Percentiles rank a stretch among this genome's conserved stretches.
phyloP scores from a whole-genome alignment of 2,113 vertebrate genomes.

The Thamnaconus septentrionalis region DNA sequence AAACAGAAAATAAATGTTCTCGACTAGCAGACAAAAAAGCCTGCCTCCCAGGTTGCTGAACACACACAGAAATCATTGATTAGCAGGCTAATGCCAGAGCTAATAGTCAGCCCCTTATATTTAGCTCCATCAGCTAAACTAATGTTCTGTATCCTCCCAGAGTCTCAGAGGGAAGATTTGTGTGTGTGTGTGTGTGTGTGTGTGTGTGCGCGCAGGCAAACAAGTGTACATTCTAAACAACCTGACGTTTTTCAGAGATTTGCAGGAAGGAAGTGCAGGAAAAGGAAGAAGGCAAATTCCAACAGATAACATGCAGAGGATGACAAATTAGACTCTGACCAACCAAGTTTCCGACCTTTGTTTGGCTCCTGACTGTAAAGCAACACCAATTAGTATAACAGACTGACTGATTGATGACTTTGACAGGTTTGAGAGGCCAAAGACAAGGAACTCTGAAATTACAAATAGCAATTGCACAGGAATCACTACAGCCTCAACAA shows the following conservation, averaged over 20 bases:
- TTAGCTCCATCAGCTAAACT: constrained; percentile 68
- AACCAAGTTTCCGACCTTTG: neutral
- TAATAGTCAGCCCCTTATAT: constrained; percentile 62
- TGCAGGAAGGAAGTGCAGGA: constrained; percentile 37
- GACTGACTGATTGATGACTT: too few relatives aligned
- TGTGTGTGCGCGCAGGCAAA: too few relatives aligned
- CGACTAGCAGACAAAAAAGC: too few relatives aligned
- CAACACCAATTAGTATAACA: neutral
- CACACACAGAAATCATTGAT: constrained; percentile 57
- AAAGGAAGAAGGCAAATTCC: constrained; percentile 4
- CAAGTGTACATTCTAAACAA: neutral
- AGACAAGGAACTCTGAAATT: too few relatives aligned
- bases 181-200: neutral
- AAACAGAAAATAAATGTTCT: too few relatives aligned
- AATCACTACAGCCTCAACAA: too few relatives aligned
- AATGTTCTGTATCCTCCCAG: constrained; percentile 41
- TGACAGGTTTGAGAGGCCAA: too few relatives aligned
- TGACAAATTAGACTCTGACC: constrained; percentile 6
- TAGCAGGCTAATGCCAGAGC: constrained; percentile 33
- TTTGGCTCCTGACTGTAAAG: neutral
- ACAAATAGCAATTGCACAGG: too few relatives aligned
- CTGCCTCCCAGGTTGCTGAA: neutral
- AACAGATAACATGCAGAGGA: neutral
- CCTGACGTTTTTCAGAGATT: neutral
- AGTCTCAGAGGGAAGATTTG: constrained; percentile 8